Percentiles rank a stretch among this genome's conserved stretches.
Conservation (phyloP, 2,797 vertebrate species). For the Poeciliopsis gracilis region DNA sequence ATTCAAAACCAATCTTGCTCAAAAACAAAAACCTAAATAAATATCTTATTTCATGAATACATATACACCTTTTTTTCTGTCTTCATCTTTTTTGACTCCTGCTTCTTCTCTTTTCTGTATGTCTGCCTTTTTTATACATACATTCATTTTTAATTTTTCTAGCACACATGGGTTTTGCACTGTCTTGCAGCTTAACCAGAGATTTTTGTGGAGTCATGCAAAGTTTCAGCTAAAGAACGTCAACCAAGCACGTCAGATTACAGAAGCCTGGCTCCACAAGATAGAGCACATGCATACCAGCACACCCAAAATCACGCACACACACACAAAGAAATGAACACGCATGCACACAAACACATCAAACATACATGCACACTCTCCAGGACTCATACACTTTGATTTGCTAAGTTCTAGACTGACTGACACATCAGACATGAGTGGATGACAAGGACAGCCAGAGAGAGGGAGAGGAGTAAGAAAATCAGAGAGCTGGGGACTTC, state of each 20-base stretch:
- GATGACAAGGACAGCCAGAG: constrained; percentile 43
- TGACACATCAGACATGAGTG: constrained; percentile 68
- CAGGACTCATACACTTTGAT: constrained; percentile 54
- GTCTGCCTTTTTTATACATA: constrained; percentile 8
- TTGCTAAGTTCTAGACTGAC: constrained; percentile 69
- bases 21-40: constrained; percentile 55
- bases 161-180: constrained; percentile 34
- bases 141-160: constrained; percentile 3
- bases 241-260: constrained; percentile 79
- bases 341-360: constrained; percentile 20
- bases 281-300: constrained; percentile 51
- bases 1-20: constrained; percentile 49
- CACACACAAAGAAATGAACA: constrained; percentile 11
- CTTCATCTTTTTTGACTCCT: constrained; percentile 38
- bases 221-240: constrained; percentile 73
- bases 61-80: constrained; percentile 40
- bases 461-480: constrained; percentile 10
- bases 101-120: constrained; percentile 39
- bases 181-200: constrained; percentile 71
- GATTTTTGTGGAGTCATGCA: constrained; percentile 75
- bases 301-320: constrained; percentile 7
- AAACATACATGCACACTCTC: constrained; percentile 19
- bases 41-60: constrained; percentile 48
- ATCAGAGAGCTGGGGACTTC: constrained; percentile 38
- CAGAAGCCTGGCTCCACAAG: constrained; percentile 70